These are phyloP conservation scores for Sebastes nivosus DNA, from an alignment of 2,797 vertebrate species.

Conservation along the genomic window DNA sequence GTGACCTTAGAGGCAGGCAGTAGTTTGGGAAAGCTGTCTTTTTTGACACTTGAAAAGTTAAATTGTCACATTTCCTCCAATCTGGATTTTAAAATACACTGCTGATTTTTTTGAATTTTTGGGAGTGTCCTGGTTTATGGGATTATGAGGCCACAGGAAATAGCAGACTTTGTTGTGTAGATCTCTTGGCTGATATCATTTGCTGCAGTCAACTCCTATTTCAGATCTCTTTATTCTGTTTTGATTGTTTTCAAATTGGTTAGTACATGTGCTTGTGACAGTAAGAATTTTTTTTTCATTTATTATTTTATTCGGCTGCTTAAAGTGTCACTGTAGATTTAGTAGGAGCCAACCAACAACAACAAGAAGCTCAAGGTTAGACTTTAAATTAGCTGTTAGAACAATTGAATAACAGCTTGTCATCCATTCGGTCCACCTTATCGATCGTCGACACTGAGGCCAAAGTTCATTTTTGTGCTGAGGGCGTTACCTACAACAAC, in stretches of 20 bases:
- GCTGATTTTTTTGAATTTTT: neutral
- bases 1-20: neutral
- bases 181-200: neutral
- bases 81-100: neutral
- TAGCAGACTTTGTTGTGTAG: neutral
- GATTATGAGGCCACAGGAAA: neutral
- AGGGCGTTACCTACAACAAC: slow-evolving; percentile 46
- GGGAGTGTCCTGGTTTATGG: neutral
- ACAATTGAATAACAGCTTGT: neutral
- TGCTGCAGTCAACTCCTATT: neutral
- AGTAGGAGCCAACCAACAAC: neutral
- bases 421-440: slow-evolving; percentile 25
- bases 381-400: neutral
- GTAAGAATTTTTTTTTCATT: too few species aligned
- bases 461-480: slow-evolving; percentile 57
- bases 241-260: neutral
- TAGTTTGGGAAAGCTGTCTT: neutral
- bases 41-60: neutral
- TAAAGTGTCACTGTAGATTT: neutral
- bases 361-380: neutral
- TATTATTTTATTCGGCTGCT: neutral
- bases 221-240: neutral
- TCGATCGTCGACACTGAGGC: slow-evolving; percentile 18
- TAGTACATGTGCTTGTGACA: too few species aligned
- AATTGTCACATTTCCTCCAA: neutral